Conservation (phyloP, 2,113 vertebrate species). For the Colossoma macropomum region DNA sequence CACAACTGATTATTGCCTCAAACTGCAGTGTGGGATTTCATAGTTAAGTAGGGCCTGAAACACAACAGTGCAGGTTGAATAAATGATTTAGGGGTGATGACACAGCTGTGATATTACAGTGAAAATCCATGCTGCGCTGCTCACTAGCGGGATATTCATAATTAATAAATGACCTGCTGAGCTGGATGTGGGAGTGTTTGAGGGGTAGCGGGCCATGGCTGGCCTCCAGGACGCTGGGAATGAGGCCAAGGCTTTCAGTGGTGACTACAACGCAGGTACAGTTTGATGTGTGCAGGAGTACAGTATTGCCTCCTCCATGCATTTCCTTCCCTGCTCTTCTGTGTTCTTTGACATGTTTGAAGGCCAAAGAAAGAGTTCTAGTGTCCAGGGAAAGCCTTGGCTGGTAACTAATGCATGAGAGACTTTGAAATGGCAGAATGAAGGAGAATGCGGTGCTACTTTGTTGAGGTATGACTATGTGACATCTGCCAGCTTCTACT, state of each 20-base stretch:
- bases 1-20: background rate
- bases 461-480: background rate
- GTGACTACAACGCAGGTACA: background rate
- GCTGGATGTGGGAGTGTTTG: background rate
- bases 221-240: background rate
- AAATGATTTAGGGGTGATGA: background rate
- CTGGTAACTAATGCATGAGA: conserved; percentile 14
- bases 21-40: background rate
- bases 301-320: background rate
- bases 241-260: background rate
- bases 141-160: conserved; percentile 4
- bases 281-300: background rate
- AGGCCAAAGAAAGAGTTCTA: background rate
- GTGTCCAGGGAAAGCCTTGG: background rate
- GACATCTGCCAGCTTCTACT: background rate
- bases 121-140: background rate
- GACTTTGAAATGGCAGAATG: background rate
- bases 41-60: background rate
- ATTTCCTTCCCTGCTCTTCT: background rate
- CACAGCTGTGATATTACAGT: background rate
- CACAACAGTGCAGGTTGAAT: background rate
- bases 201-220: background rate
- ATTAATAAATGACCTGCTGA: conserved; percentile 11
- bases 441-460: background rate
- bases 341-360: background rate